Percentiles rank a stretch among this genome's conserved stretches.
These are phyloP conservation scores for Cyclopterus lumpus DNA, from an alignment of 2,797 vertebrate genomes.

Conservation along the genomic window DNA sequence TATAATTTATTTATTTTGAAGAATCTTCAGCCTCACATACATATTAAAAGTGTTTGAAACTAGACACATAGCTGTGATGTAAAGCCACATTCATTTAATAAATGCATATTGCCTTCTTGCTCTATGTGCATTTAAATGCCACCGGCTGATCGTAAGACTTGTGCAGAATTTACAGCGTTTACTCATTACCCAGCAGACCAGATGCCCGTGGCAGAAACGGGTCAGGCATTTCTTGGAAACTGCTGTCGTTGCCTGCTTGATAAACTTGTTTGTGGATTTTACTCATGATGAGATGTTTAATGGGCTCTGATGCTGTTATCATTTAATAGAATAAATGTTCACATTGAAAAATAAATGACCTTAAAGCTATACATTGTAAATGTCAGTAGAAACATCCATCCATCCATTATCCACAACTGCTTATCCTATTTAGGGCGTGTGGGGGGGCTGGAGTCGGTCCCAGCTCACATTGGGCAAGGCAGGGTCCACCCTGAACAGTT, in stretches of 20 bases:
- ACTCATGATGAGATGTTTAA: slow-evolving; percentile 38
- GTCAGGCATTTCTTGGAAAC: slow-evolving; percentile 39
- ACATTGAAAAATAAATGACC: not conserved
- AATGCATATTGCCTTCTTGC: not conserved
- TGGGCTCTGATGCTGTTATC: slow-evolving; percentile 21
- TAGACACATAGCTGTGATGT: slow-evolving; percentile 8
- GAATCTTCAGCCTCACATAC: not conserved
- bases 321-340: slow-evolving; percentile 13
- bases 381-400: not conserved
- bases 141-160: slow-evolving; percentile 6
- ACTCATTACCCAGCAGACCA: slow-evolving; percentile 36
- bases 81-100: slow-evolving; percentile 16
- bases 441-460: too few species aligned
- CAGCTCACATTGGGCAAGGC: too few species aligned
- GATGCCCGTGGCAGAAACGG: slow-evolving; percentile 32
- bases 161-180: slow-evolving; percentile 40
- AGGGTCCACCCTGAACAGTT: too few species aligned
- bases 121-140: slow-evolving; percentile 19
- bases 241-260: slow-evolving; percentile 44
- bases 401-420: too few species aligned
- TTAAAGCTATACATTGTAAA: slow-evolving; percentile 5
- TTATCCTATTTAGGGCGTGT: too few species aligned
- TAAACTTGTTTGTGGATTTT: slow-evolving; percentile 61
- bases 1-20: slow-evolving; percentile 8
- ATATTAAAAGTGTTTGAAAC: slow-evolving; percentile 19